Evolutionary conservation across 2,113 vertebrate species (phyloP), one percentile per base, ranked within the genome.

Genomic region (Cynoglossus semilaevis): DNA sequence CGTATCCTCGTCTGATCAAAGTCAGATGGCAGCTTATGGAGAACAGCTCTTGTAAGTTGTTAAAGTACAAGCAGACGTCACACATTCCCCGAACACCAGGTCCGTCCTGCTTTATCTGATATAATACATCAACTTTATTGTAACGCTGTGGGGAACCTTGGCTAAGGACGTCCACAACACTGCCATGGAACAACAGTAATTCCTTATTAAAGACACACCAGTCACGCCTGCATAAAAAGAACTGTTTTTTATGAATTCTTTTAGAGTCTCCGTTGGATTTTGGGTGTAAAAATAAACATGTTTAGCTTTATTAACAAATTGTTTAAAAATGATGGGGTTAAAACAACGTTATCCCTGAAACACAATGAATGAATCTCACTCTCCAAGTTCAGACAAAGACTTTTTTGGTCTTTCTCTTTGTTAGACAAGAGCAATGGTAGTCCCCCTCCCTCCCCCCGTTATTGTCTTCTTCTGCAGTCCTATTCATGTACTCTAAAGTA

Each of bases 1-100:
- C 50, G 22, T 40, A 58, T 55, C 50, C 44, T 19, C 46, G 41
- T 2, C 58, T 63, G 65, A 87, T 84, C 63, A 78, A 16, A 61
- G 14, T 80, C 82, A 80, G 78, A 83, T 77, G 78, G 50, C 19
- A 35, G 52, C 65, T 68, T 72, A 79, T 63, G 38, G 48, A 73
- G 68, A 75, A 54, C 75, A 79, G 69, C 46, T 44, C 66, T 67
- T 58, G 59, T 62, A 57, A 67, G 58, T 41, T 62, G 52, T 58
- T 58, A 51, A 55, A 76, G 57, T 51, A 67, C n/a, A 41, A 70
- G 62, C 66, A 58, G 42, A 74, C 6, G 15, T 70, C 43, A 70
- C 22, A 59, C 38, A 45, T 66, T 50, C 36, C 59, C 58, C 47
- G 50, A 11, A 13, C 15, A 6, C 15, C n/a, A 4, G 35, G 2